These are phyloP conservation scores for Dendrocincla fuliginosa DNA, from an alignment of 2,797 vertebrate genomes.

Conservation along the genomic window DNA sequence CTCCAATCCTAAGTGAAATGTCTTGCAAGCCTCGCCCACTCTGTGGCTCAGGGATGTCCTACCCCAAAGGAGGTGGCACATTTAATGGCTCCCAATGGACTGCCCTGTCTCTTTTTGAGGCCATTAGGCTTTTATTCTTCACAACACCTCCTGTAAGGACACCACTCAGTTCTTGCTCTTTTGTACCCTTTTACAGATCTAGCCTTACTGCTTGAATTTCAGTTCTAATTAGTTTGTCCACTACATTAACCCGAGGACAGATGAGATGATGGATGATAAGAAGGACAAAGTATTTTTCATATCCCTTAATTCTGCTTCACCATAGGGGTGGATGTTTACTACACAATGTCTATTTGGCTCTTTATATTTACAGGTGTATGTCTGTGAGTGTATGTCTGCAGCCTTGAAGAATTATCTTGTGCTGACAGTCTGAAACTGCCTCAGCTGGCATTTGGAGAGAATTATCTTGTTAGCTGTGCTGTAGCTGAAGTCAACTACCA, in stretches of 20 bases:
- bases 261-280: not conserved
- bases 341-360: not conserved
- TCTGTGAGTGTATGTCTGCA: not conserved
- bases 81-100: not conserved
- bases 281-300: not conserved
- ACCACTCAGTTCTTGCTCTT: not conserved
- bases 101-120: not conserved
- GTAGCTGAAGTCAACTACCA: not conserved
- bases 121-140: not conserved
- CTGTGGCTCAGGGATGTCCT: not conserved
- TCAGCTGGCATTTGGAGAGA: not conserved
- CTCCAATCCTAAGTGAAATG: not conserved
- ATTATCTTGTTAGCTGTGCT: not conserved
- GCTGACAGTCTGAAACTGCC: not conserved
- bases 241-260: not conserved
- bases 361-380: not conserved
- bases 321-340: not conserved
- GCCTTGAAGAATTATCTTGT: not conserved
- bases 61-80: not conserved
- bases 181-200: not conserved
- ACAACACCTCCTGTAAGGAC: not conserved
- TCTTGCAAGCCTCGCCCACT: not conserved
- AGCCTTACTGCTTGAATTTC: not conserved
- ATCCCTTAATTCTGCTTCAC: not conserved
- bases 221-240: not conserved